Percentiles rank a stretch among this genome's conserved stretches.
These are phyloP conservation scores for Copidosoma aretas DNA, from an alignment of 2,888 invertebrate genomes.

Conservation along the genomic window DNA sequence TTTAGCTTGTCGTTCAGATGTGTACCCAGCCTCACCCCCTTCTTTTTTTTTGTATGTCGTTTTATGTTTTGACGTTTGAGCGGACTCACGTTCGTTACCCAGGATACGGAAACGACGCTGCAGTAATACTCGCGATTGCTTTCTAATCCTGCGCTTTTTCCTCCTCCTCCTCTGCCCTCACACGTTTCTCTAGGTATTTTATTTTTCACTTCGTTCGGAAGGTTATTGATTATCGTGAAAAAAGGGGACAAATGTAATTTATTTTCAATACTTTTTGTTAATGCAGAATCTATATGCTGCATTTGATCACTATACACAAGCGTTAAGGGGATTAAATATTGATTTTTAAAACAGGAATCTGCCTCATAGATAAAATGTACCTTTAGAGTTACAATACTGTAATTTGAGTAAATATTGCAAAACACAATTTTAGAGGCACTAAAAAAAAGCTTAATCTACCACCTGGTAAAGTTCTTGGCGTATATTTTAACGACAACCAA, in stretches of 20 bases:
- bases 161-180: neutral
- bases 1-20: neutral
- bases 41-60: neutral
- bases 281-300: neutral
- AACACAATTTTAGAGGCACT: too few species aligned
- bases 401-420: too few species aligned
- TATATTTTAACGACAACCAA: too few species aligned
- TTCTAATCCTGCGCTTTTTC: constrained; percentile 15
- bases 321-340: too few species aligned
- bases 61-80: neutral
- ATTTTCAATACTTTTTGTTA: neutral
- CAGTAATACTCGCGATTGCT: constrained; percentile 9
- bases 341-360: too few species aligned
- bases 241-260: neutral
- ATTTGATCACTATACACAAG: too few species aligned
- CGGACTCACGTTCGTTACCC: constrained; percentile 6
- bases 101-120: neutral
- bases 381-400: too few species aligned
- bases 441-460: too few species aligned
- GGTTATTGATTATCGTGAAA: neutral
- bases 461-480: too few species aligned
- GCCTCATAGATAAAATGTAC: too few species aligned
- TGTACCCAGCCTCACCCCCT: neutral
- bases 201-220: neutral
- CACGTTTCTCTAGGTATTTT: neutral